These are phyloP conservation scores for Halocynthia aurantium DNA, from an alignment of 23 tunicate species.

Conservation along the genomic window DNA sequence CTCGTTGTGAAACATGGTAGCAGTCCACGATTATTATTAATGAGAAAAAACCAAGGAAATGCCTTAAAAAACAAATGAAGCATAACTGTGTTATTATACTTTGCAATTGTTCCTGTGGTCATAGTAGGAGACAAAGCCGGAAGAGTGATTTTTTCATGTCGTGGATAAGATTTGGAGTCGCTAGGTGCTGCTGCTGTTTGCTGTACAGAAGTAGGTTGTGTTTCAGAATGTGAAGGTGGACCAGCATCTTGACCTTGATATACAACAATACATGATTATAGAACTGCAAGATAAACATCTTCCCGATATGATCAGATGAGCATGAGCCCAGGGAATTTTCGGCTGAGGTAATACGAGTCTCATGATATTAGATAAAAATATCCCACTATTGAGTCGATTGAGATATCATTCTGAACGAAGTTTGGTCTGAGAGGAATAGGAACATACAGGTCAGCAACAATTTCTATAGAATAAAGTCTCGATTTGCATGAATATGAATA, in stretches of 20 bases:
- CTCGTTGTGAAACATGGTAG: neutral
- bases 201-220: conserved; percentile 24
- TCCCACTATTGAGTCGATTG: too few relatives aligned
- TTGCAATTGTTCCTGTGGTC: conserved; percentile 83
- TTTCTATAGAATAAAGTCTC: too few relatives aligned
- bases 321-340: too few relatives aligned
- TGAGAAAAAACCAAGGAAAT: neutral
- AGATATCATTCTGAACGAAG: too few relatives aligned
- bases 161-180: conserved; percentile 44
- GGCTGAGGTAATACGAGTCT: too few relatives aligned
- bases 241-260: neutral
- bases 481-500: too few relatives aligned
- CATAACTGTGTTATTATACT: conserved; percentile 18
- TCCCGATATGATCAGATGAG: too few relatives aligned
- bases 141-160: conserved; percentile 55
- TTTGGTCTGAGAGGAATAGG: too few relatives aligned
- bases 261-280: too few relatives aligned
- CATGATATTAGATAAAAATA: too few relatives aligned
- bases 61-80: neutral
- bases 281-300: too few relatives aligned
- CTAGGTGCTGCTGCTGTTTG: conserved; percentile 11
- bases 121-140: conserved; percentile 99
- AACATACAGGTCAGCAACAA: too few relatives aligned
- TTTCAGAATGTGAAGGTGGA: neutral
- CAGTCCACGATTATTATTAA: neutral